Evolutionary conservation across 2,888 invertebrate genomes (phyloP), one percentile per base, ranked within the genome.

Genomic region (Noctua comes): DNA sequence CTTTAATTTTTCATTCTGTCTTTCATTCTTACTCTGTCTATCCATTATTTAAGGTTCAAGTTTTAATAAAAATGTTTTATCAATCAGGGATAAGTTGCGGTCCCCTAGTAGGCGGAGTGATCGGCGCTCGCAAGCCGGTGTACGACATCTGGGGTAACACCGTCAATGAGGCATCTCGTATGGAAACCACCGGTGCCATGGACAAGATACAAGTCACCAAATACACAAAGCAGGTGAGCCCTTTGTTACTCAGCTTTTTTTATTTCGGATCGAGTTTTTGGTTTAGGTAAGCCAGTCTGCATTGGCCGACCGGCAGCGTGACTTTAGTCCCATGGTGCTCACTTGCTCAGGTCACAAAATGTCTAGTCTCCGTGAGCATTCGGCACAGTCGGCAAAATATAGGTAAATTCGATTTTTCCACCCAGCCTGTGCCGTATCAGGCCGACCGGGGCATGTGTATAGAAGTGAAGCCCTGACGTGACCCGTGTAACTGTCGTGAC

Each of bases 141-240:
- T 99, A 99, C 95, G 99, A 99, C 93, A 99, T 99, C 88, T 99
- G 99, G 99, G 99, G 99, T 0, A 99, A 99, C 94, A 99, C 99
- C 0, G 99, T 99, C 1, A 99, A 99, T 95, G 99, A 99, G 89
- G 99, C 99, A 5, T 98, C 99, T n/a, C 97, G 99, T 59, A 99
- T 99, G 99, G 99, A 99, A 95, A 98, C 98, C 57, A 99, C 99
- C 0, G 99, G 99, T 1, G 97, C 98, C 64, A 98, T 98, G 97
- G 99, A 98, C 90, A 97, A 98, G 82, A 98, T 99, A 87, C 99
- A 99, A 97, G 99, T 99, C 82, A 98, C 99, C 27, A 97, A 97
- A 89, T 98, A 98, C 80, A 98, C 98, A 24, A 98, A 98, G n/a
- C 97, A 98, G 95, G 98, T 98, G 89, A 69, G 74, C 18, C 21